Percentiles rank a stretch among this genome's conserved stretches.
These are phyloP conservation scores for Mythimna vitellina DNA, from an alignment of 2,888 invertebrate genomes.

Conservation along the genomic window DNA sequence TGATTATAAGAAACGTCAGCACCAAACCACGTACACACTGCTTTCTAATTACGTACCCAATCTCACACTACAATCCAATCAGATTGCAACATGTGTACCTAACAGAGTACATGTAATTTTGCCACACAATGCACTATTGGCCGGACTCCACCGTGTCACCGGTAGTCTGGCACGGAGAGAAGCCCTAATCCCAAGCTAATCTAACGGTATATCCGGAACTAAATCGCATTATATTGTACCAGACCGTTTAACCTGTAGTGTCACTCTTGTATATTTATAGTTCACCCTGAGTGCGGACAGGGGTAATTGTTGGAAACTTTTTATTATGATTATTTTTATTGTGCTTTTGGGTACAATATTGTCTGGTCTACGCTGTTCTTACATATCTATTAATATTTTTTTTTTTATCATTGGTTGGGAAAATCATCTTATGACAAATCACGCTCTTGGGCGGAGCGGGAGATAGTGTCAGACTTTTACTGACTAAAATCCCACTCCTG, in stretches of 20 bases:
- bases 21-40: constrained; percentile 4
- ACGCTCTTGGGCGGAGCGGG: no score
- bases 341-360: no score
- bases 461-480: no score
- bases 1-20: background rate
- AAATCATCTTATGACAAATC: no score
- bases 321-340: no score
- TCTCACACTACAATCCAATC: constrained; percentile 36
- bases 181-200: constrained; percentile 71
- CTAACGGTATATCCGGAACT: constrained; percentile 63
- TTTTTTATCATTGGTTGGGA: no score
- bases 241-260: constrained; percentile 47
- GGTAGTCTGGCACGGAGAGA: constrained; percentile 42
- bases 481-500: no score
- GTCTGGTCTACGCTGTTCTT: no score
- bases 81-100: constrained; percentile 18
- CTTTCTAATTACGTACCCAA: constrained; percentile 40
- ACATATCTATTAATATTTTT: no score
- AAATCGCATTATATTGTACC: constrained; percentile 66
- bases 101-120: constrained; percentile 30
- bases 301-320: background rate
- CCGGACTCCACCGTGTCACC: constrained; percentile 24
- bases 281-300: constrained; percentile 45
- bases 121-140: constrained; percentile 18
- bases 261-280: constrained; percentile 37